These are phyloP conservation scores for Protodeltote pygarga DNA, from an alignment of 2,888 invertebrate genomes.

Conservation along the genomic window DNA sequence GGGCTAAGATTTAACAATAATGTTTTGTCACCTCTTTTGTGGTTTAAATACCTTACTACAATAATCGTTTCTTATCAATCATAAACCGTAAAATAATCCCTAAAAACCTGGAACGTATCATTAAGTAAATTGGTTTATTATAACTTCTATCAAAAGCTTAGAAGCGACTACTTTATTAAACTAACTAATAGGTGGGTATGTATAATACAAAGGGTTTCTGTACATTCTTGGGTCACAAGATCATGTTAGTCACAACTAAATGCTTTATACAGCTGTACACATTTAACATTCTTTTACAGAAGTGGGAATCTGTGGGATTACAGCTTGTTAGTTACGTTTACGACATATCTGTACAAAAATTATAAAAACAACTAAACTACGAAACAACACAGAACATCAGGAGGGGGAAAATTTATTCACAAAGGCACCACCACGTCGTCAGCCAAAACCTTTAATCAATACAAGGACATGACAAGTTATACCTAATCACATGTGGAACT, in stretches of 20 bases:
- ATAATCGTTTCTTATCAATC: background rate
- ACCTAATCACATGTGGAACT: constrained; percentile 78
- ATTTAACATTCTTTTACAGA: constrained; percentile 19
- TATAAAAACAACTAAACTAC: constrained; percentile 24
- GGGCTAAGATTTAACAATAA: no score
- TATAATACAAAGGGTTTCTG: constrained; percentile 13
- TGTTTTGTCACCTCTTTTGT: no score
- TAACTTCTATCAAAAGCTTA: constrained; percentile 15
- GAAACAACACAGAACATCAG: constrained; percentile 39
- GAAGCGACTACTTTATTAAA: constrained; percentile 27
- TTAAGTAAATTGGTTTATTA: background rate
- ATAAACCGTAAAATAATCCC: background rate
- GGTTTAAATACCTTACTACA: no score
- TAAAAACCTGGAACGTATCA: background rate
- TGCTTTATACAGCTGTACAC: constrained; percentile 28
- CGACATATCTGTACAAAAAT: constrained; percentile 35
- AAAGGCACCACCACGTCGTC: constrained; percentile 55
- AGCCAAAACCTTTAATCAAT: constrained; percentile 61
- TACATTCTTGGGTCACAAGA: constrained; percentile 22
- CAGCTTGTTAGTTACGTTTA: constrained; percentile 48
- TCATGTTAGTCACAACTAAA: constrained; percentile 49
- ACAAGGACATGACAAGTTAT: constrained; percentile 58
- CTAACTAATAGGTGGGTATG: background rate
- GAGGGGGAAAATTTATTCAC: constrained; percentile 64
- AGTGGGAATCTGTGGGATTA: constrained; percentile 12